Conservation (phyloP, 2,797 vertebrate species). For the Sciaenops ocellatus region DNA sequence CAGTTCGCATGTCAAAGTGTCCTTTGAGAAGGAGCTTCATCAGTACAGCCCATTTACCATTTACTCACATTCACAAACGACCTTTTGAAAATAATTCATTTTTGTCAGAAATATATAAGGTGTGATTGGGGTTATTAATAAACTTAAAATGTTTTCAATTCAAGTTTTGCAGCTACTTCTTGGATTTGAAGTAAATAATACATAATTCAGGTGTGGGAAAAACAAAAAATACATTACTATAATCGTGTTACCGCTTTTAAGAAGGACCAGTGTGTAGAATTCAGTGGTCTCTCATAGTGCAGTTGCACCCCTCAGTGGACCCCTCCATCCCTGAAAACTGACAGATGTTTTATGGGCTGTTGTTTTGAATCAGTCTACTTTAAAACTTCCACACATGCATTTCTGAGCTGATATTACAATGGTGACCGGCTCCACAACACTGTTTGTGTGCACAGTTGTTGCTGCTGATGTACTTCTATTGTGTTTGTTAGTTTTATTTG, state of each 20-base stretch:
- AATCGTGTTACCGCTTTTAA: neutral
- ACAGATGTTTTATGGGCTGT: constrained; percentile 56
- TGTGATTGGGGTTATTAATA: neutral
- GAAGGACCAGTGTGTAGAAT: no score
- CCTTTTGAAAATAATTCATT: neutral
- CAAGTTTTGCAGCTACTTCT: neutral
- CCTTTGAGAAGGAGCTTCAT: no score
- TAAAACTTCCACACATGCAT: constrained; percentile 27
- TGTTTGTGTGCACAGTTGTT: neutral
- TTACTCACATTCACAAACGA: neutral
- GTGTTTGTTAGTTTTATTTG: constrained; percentile 4
- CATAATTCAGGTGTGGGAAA: neutral
- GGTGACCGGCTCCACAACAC: neutral
- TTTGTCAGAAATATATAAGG: neutral
- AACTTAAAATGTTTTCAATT: neutral
- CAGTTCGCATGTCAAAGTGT: no score
- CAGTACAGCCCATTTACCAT: neutral
- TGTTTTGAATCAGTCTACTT: constrained; percentile 48
- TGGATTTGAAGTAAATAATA: neutral
- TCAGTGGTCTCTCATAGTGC: no score
- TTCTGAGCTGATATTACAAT: constrained; percentile 8
- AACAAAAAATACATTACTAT: neutral
- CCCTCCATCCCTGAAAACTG: constrained; percentile 42
- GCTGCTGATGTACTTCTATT: neutral
- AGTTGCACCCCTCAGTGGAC: neutral